Evolutionary conservation across 2,888 invertebrate species (phyloP).

Genomic region (Pandemis cinnamomeana): DNA sequence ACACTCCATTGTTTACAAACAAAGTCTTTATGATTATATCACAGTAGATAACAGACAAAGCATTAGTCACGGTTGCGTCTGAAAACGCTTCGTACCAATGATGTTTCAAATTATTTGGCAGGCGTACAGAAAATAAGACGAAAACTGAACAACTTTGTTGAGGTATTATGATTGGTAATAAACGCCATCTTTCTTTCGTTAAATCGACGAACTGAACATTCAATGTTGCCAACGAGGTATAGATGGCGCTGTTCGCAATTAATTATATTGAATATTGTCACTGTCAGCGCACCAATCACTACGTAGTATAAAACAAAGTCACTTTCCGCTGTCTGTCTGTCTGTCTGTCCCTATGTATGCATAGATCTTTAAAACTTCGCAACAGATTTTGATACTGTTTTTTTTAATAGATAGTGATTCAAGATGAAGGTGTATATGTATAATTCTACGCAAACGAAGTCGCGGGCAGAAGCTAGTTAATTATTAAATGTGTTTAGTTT

Average conservation of each 20-base stretch:
- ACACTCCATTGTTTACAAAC: slow-evolving; percentile 32
- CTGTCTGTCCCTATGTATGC: no score
- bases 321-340: no score
- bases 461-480: no score
- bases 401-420: no score
- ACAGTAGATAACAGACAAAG: slow-evolving; percentile 14
- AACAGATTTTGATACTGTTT: no score
- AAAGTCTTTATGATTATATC: slow-evolving; percentile 14
- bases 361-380: no score
- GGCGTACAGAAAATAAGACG: neutral
- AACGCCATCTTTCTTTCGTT: slow-evolving; percentile 48
- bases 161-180: neutral
- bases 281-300: no score
- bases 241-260: neutral
- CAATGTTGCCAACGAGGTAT: neutral
- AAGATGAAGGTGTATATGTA: no score
- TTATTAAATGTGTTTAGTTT: no score
- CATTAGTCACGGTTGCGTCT: slow-evolving; percentile 23
- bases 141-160: neutral
- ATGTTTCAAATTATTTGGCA: slow-evolving; percentile 1
- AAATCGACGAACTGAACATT: slow-evolving; percentile 26
- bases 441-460: no score
- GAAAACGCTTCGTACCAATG: neutral
- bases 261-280: no score
- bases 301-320: no score